Conservation (phyloP, 1,140 invertebrate genomes). For the Atta colombica region DNA sequence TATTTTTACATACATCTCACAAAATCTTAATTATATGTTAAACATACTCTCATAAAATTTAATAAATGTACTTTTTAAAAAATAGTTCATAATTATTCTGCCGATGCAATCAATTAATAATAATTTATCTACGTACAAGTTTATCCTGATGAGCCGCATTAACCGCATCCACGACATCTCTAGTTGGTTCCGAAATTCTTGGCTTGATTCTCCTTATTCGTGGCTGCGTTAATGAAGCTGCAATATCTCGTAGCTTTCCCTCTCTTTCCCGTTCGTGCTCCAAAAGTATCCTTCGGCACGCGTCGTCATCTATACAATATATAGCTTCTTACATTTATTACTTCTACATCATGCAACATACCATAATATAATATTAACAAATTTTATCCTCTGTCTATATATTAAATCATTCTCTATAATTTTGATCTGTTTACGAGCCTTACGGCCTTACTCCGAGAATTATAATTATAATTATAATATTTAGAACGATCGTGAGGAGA, state of each 20-base stretch:
- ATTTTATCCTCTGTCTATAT: neutral
- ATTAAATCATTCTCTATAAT: neutral
- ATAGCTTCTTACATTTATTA: neutral
- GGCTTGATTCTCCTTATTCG: conserved; percentile 86
- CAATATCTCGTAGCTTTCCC: conserved; percentile 91
- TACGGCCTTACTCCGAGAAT: neutral
- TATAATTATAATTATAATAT: conserved; percentile 50
- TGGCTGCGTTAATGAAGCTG: conserved; percentile 90
- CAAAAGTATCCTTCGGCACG: conserved; percentile 84
- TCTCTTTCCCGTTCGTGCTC: conserved; percentile 89
- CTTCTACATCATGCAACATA: neutral
- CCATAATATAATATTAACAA: neutral
- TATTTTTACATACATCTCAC: neutral
- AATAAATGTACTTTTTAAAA: conserved; percentile 6
- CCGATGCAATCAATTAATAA: neutral
- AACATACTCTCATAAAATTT: neutral
- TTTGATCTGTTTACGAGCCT: neutral
- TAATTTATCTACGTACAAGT: conserved; percentile 81
- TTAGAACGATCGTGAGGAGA: neutral
- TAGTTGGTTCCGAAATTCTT: conserved; percentile 84
- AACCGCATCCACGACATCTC: conserved; percentile 85
- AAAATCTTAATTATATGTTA: neutral
- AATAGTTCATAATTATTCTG: neutral
- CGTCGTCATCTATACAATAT: conserved; percentile 81
- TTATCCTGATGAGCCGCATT: conserved; percentile 84